phyloP scores from a whole-genome alignment of 2,888 invertebrate species.

The Amblyjoppa proteus region DNA sequence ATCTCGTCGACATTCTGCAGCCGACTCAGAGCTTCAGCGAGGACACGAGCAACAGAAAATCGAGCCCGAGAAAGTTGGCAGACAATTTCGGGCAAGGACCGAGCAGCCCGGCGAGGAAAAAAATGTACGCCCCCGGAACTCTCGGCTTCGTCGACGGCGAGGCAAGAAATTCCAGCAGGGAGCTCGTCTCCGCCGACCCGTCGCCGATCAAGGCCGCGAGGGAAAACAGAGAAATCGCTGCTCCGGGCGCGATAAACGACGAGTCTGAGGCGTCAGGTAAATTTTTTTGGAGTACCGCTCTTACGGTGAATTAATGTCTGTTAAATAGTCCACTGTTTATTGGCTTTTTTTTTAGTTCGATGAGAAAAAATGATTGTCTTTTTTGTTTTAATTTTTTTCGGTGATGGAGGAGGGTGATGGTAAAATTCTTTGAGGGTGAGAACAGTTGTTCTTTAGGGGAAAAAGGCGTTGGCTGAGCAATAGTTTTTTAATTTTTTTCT shows the following conservation, averaged over 20 bases:
- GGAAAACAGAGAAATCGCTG: not conserved
- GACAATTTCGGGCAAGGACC: not conserved
- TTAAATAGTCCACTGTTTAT: not conserved
- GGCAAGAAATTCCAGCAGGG: constrained; percentile 31
- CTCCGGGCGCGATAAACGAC: not conserved
- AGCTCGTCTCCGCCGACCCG: constrained; percentile 34
- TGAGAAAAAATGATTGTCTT: not conserved
- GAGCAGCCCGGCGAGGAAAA: not conserved
- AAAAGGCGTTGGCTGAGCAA: too few relatives aligned
- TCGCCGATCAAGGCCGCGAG: constrained; percentile 40
- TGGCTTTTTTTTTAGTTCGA: not conserved
- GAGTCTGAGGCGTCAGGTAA: constrained; percentile 35
- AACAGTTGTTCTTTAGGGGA: not conserved
- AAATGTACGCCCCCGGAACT: constrained; percentile 4
- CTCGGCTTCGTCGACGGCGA: constrained; percentile 56
- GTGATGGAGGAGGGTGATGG: not conserved
- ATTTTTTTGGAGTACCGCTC: not conserved
- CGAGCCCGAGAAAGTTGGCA: not conserved
- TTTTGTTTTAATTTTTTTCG: not conserved
- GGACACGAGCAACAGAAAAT: constrained; percentile 12
- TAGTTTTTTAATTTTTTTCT: too few relatives aligned
- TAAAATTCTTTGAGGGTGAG: not conserved
- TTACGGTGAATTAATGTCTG: not conserved
- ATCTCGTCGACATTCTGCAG: constrained; percentile 75
- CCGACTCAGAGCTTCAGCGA: constrained; percentile 67